Base-by-base conservation (phyloP, 1,140 invertebrate genomes). In the Melanaphis sacchari region DNA sequence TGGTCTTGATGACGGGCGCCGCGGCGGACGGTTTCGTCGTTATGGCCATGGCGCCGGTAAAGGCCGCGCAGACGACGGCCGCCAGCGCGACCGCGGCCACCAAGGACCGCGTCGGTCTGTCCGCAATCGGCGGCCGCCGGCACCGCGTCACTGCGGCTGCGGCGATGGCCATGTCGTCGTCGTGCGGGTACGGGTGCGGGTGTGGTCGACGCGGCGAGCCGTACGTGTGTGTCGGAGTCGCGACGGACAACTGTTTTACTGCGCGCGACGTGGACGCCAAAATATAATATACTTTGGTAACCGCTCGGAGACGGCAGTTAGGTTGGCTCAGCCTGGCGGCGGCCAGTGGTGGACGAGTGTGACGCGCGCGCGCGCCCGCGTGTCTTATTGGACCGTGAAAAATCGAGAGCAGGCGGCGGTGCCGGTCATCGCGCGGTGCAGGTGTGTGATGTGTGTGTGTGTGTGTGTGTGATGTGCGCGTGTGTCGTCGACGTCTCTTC, bases 1-100 rank as follows among this genome's bases (percentile, higher is more conserved):
- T 66, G 38, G 89, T 66, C 49, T 31, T 26, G 54, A 90, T 66
- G 89, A 66, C 22, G 87, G 87, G 21, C n/a, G 87, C n/a, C n/a
- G 87, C 22, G 1, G 24, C 46, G 2, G 89, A 41, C 89, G 89
- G 38, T 59, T n/a, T 41, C 7, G 89, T 90, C 89, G 89, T 66
- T 9, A 90, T 40, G 38, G 52, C 89, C 4, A 54, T 26, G 6
- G n/a, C 26, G 38, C 38, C 15, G 11, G 41, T 18, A 11, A 40
- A 6, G n/a, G 36, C 26, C 22, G n/a, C n/a, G 49, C 41, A 52
- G 0, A 90, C 26, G 5, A 88, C 38, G 15, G 38, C 89, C 5
- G n/a, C 26, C 18, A 49, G 11, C 87, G 52, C 88, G 88, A 90
- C 24, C 22, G 31, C 24, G 41, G 21, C 8, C 9, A 36, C 22